Evolutionary conservation across 2,888 invertebrate genomes (phyloP), one percentile per base, ranked within the genome.

Genomic region (Hylaea fasciaria): DNA sequence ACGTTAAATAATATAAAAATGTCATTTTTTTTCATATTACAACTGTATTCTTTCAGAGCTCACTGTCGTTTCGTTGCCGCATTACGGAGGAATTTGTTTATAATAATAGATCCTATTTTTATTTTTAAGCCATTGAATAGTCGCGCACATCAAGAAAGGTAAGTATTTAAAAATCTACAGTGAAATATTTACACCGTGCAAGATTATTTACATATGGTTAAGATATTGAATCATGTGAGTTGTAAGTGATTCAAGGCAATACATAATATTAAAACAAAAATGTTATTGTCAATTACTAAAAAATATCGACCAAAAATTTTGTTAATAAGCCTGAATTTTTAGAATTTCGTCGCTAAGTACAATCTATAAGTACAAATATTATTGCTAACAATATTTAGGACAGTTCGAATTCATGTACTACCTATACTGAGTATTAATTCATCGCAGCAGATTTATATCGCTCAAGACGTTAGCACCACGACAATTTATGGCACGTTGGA

Each of bases 401-500:
- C 69, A 71, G 58, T 66, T 60, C 64, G 60, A 60, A 62, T 67
- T 69, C 53, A 29, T 16, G 58, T 63, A 58, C 61, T 44, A 51
- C 28, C 57, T 57, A 45, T 63, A 47, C 45, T 62, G 64, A 65
- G 64, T 64, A 64, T 66, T 71, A 59, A 50, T 46, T 62, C 57
- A 60, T 58, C 57, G 64, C 59, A 66, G 64, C 54, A 57, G 48
- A 43, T 37, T 46, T 47, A 63, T 65, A 72, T 72, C 65, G 60
- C 63, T 70, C 57, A 65, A 72, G 76, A 77, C 76, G 68, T 67
- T 78, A 83, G 80, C 81, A 85, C 82, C 82, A 78, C 77, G 72
- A 81, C 74, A 74, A 68, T 69, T 65, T 81, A 86, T 86, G 86
- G 86, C 86, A 86, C 86, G 71, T 83, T 78, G 74, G 79, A 83